A percentile compares a stretch with the other conserved stretches of the same genome.
These are phyloP conservation scores for Apoda limacodes DNA, from an alignment of 2,888 invertebrate species.

Conservation along the genomic window DNA sequence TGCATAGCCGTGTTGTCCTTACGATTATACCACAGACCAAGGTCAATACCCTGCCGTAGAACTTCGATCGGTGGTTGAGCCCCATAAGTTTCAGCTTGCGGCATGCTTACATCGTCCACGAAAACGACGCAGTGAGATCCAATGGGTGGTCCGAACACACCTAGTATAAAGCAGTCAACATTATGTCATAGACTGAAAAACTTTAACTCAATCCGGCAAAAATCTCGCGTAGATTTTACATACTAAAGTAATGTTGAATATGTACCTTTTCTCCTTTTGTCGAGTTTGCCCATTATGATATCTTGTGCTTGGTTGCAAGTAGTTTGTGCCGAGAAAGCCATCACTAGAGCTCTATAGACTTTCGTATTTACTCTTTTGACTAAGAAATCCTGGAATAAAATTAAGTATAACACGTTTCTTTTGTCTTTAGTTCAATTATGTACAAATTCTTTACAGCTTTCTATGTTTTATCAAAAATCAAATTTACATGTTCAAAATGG, in stretches of 20 bases:
- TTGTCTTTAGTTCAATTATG: too few species aligned
- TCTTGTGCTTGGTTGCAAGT: slow-evolving; percentile 94
- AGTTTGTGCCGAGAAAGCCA: slow-evolving; percentile 95
- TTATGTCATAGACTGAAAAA: too few species aligned
- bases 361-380: slow-evolving; percentile 83
- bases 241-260: too few species aligned
- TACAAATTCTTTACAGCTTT: too few species aligned
- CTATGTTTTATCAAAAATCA: too few species aligned
- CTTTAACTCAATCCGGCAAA: too few species aligned
- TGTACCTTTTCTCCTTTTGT: slow-evolving; percentile 90
- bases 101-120: slow-evolving; percentile 98
- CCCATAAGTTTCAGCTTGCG: slow-evolving; percentile 88
- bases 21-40: slow-evolving; percentile 90
- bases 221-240: too few species aligned
- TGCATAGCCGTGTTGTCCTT: slow-evolving; percentile 83
- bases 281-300: slow-evolving; percentile 93
- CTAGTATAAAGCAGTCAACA: too few species aligned
- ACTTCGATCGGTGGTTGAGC: slow-evolving; percentile 96
- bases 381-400: slow-evolving; percentile 75
- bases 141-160: slow-evolving; percentile 92
- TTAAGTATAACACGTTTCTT: too few species aligned
- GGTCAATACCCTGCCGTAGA: slow-evolving; percentile 90
- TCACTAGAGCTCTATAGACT: slow-evolving; percentile 84
- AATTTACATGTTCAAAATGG: too few species aligned
- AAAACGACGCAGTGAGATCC: slow-evolving; percentile 91